Percentiles rank a stretch among this genome's conserved stretches.
Evolutionary conservation across 2,888 invertebrate species (phyloP).

Genomic region (Volucella bombylans): DNA sequence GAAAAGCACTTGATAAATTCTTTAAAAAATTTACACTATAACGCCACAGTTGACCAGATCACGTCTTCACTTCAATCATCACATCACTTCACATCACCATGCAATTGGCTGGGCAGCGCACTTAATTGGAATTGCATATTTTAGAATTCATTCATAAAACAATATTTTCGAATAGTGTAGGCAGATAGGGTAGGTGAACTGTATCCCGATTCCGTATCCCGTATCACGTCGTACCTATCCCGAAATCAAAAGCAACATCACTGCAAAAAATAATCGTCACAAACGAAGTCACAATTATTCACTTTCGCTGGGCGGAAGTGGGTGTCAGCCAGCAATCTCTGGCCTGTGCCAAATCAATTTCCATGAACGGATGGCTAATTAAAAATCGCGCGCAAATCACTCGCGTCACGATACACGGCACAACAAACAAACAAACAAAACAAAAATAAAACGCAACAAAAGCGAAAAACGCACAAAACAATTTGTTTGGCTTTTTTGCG

Average conservation of each 20-base stretch:
- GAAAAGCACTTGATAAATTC: constrained; percentile 52
- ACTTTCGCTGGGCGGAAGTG: constrained; percentile 60
- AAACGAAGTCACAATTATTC: constrained; percentile 34
- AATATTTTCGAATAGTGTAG: too few relatives aligned
- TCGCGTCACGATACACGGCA: constrained; percentile 40
- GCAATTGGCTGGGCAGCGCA: too few relatives aligned
- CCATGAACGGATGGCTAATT: constrained; percentile 61
- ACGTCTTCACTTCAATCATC: too few relatives aligned
- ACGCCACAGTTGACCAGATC: background rate
- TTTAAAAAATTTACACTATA: constrained; percentile 14
- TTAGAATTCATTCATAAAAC: too few relatives aligned
- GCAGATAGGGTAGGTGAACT: too few relatives aligned
- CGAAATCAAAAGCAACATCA: constrained; percentile 2
- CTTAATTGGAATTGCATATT: too few relatives aligned
- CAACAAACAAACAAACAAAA: constrained; percentile 1
- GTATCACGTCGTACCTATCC: background rate
- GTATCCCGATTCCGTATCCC: background rate
- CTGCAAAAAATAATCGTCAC: constrained; percentile 24
- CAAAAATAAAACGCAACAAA: background rate
- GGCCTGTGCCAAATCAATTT: constrained; percentile 59
- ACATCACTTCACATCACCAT: too few relatives aligned
- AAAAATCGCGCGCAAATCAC: constrained; percentile 71
- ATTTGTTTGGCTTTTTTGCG: constrained; percentile 18
- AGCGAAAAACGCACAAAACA: constrained; percentile 38
- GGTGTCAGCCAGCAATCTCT: constrained; percentile 22